Evolutionary conservation across 23 tunicate genomes (phyloP).

Genomic region (Clavelina lepadiformis): DNA sequence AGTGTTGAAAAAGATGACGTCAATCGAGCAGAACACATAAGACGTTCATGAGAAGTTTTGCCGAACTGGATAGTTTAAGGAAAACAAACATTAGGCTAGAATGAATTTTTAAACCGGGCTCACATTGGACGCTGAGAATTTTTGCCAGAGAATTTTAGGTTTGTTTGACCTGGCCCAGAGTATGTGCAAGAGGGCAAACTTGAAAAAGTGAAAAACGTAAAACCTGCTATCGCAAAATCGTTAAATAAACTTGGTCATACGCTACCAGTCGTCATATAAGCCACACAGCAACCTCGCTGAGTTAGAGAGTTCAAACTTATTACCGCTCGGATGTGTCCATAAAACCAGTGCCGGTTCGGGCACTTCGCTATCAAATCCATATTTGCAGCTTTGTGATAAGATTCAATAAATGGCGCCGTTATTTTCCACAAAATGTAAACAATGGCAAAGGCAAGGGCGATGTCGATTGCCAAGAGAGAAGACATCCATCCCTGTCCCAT

Average conservation of each 20-base stretch:
- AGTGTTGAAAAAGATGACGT: background rate
- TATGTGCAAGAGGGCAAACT: no score
- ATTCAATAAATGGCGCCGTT: no score
- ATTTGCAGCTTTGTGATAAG: no score
- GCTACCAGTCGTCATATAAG: background rate
- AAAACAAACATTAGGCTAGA: no score
- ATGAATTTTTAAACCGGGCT: no score
- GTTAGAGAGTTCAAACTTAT: constrained; percentile 1
- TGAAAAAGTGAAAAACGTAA: background rate
- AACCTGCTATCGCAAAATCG: background rate
- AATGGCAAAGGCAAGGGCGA: no score
- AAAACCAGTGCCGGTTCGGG: constrained; percentile 22
- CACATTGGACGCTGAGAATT: no score
- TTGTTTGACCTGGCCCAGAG: no score
- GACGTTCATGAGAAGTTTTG: constrained; percentile 1
- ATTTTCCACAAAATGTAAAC: no score
- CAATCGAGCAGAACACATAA: background rate
- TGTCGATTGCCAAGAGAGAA: no score
- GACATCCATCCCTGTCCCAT: no score
- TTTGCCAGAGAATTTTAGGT: no score
- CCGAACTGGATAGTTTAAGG: constrained; percentile 11
- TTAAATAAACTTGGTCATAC: background rate
- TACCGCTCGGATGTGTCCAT: constrained; percentile 15
- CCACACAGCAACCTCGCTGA: background rate
- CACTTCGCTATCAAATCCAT: constrained; percentile 1